Base-by-base conservation (phyloP, 2,113 vertebrate species). In the Gnathonemus longibarbis region DNA sequence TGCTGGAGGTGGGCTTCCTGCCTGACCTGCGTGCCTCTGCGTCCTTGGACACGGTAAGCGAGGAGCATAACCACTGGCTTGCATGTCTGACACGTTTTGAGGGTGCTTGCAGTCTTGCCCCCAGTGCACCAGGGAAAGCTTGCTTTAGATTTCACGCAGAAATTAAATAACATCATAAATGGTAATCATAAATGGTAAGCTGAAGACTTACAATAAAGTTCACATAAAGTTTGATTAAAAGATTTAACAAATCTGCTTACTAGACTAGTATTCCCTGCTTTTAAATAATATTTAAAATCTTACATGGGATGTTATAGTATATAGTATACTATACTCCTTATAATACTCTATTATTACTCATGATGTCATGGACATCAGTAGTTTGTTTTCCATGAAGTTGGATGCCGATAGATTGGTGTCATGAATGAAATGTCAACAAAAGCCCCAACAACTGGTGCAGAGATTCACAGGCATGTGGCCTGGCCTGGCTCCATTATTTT, bases 1-100 rank as follows among this genome's bases (percentile, higher is more conserved):
- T 99, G 62, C 92, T 99, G 3, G 98, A 99, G 94, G 97, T 99
- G 93, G 98, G 98, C 90, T 99, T 99, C 94, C 96, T 99, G 92
- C 97, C 97, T 15, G 98, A 99, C 94, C 95, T 99, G 92, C 96
- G 97, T 94, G 97, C 98, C 3, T 98, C 97, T 74, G 97, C 98
- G 56, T 97, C 97, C 88, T 92, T 99, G 91, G 98, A 99, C 91
- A 98, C 97, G 92, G 98, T 99, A 94, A 91, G 97, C 92, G 83
- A 90, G 90, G 45, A 87, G 6, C 5, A 21, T 56, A 19, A 11
- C 15, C n/a, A 50, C 46, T 27, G 19, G 27, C 66, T 85, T 70
- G 62, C 42, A 13, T 62, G 49, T 89, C 84, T 58, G 74, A 87
- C 86, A 74, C 45, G 9, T 21, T 53, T 56, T 66, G 35, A 62